These are phyloP conservation scores for Geococcyx californianus DNA, from an alignment of 2,113 vertebrate species.

Conservation along the genomic window DNA sequence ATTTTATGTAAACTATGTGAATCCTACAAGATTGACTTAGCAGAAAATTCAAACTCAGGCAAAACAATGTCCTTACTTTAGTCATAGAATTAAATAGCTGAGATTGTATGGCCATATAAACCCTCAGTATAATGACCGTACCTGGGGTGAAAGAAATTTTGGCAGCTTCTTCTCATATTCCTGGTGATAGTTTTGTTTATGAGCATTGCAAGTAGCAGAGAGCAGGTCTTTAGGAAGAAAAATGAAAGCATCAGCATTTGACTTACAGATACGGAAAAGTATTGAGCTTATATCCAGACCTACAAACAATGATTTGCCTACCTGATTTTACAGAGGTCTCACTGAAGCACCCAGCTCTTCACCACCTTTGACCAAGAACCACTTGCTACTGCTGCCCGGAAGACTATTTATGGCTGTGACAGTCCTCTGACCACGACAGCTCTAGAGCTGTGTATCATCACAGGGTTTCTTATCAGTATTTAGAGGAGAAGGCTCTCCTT, in stretches of 20 bases:
- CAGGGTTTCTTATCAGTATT: not conserved
- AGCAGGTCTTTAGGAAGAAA: not conserved
- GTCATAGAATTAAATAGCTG: not conserved
- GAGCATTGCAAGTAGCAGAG: not conserved
- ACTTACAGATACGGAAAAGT: not conserved
- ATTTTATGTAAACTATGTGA: not conserved
- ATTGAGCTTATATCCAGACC: not conserved
- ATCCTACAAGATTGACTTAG: not conserved
- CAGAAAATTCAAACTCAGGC: not conserved
- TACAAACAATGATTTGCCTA: not conserved
- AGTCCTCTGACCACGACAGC: not conserved
- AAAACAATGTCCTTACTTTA: not conserved
- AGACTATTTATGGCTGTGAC: not conserved
- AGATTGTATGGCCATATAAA: not conserved
- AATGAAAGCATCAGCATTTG: not conserved
- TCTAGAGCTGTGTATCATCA: not conserved
- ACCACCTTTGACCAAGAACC: not conserved
- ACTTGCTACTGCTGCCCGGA: not conserved
- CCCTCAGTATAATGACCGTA: not conserved
- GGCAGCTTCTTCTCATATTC: not conserved
- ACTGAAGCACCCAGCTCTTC: not conserved
- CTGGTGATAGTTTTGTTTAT: not conserved
- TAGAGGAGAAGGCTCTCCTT: not conserved
- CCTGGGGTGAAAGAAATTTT: not conserved
- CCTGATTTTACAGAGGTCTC: fast-evolving